Base-by-base conservation (phyloP, 2,888 invertebrate genomes). In the Trachelus tabidus region DNA sequence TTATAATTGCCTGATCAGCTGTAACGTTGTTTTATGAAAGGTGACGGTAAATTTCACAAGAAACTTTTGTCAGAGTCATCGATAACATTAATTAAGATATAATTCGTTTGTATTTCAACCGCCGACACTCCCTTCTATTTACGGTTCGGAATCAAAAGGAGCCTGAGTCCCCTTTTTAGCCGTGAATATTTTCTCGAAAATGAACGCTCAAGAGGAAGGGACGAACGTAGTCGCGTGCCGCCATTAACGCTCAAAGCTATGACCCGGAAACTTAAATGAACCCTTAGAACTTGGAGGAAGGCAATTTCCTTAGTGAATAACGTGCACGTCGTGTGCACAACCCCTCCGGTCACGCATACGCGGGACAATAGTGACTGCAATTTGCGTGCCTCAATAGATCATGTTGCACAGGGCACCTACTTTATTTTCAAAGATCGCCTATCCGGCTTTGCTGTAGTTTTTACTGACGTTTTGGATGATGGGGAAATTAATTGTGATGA, bases 231-330 rank as follows among this genome's bases (percentile, higher is more conserved):
- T 40, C 74, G 74, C 74, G 74, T 74, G 30, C 74, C 74, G 69
- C 77, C 75, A 76, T 68, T 74, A 81, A 78, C 77, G 75, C 78
- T 80, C 73, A 76, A 76, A 85, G 83, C 84, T 75, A 79, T 82
- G 84, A 86, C 86, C 86, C 83, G 86, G 85, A 87, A 88, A 86
- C 84, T 87, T 88, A 82, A 83, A 85, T 84, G 84, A 87, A 85
- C 83, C 85, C 86, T 86, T 86, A 82, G 84, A 84, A 85, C 80
- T 83, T 79, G 77, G 79, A 69, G 77, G 79, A 77, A 82, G 83
- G 82, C 85, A 83, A 87, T 85, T 84, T 83, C 82, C 79, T 75
- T 74, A 77, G 77, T 73, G 81, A 82, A 80, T 82, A 82, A 81
- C 79, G 77, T 71, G 31, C 23, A 71, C 71, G 71, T 34, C 34